Conservation (phyloP, 2,888 invertebrate genomes). For the Zaprionus lineosus region DNA sequence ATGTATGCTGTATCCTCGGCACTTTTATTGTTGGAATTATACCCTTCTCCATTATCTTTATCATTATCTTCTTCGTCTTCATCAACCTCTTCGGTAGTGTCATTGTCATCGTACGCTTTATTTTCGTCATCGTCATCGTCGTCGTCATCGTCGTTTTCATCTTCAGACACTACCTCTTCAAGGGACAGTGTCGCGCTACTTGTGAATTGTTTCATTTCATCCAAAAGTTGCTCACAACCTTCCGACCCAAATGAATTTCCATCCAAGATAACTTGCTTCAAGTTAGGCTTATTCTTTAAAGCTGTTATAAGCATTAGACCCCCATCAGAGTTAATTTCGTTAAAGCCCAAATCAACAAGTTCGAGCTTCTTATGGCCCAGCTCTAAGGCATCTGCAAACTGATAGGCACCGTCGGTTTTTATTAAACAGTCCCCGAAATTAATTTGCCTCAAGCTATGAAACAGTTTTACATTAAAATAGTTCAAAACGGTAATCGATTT, state of each 20-base stretch:
- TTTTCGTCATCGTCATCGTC: slow-evolving; percentile 73
- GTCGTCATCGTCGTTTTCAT: slow-evolving; percentile 83
- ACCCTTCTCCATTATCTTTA: slow-evolving; percentile 47
- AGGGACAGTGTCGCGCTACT: slow-evolving; percentile 85
- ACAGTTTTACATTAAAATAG: no score
- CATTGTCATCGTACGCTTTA: slow-evolving; percentile 84
- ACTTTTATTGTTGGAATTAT: no score
- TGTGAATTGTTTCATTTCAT: slow-evolving; percentile 83
- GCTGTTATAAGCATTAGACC: slow-evolving; percentile 86
- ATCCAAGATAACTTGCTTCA: slow-evolving; percentile 85
- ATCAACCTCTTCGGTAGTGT: slow-evolving; percentile 84
- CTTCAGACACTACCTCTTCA: slow-evolving; percentile 85
- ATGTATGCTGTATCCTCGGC: slow-evolving; percentile 71
- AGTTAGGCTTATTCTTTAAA: slow-evolving; percentile 84
- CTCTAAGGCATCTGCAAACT: slow-evolving; percentile 88
- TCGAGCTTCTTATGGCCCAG: slow-evolving; percentile 84
- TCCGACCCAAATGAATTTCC: slow-evolving; percentile 86
- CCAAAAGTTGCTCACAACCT: slow-evolving; percentile 82
- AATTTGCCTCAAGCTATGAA: slow-evolving; percentile 86
- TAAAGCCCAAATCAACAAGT: slow-evolving; percentile 88
- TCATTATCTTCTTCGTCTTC: slow-evolving; percentile 80
- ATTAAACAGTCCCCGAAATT: slow-evolving; percentile 91
- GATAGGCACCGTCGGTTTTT: slow-evolving; percentile 88
- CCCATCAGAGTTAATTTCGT: slow-evolving; percentile 91
- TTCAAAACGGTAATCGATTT: neutral